Percentiles rank a stretch among this genome's conserved stretches.
These are phyloP conservation scores for Phocoena sinus DNA, from an alignment of 2,113 vertebrate species.

Conservation along the genomic window DNA sequence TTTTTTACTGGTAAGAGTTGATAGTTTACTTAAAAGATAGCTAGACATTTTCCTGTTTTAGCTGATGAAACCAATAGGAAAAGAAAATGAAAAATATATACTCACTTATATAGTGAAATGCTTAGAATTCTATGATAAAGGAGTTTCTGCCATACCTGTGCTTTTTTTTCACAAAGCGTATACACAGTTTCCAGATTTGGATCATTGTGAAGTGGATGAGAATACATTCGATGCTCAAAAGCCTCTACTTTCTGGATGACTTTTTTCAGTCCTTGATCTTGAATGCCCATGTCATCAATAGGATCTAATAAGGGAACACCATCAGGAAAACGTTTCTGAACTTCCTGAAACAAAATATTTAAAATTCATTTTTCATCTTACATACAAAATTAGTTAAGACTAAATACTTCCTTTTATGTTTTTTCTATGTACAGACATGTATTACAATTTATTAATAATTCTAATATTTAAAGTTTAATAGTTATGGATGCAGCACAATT, in stretches of 20 bases:
- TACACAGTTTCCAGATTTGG: conserved; percentile 90
- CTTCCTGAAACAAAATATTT: conserved; percentile 84
- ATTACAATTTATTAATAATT: neutral
- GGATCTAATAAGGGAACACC: conserved; percentile 94
- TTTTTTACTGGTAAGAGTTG: neutral
- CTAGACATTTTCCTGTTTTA: neutral
- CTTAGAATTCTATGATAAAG: neutral
- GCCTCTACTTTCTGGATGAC: conserved; percentile 97
- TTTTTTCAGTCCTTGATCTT: conserved; percentile 94
- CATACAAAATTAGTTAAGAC: neutral
- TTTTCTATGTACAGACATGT: neutral
- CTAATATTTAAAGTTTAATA: neutral
- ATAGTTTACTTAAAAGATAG: neutral
- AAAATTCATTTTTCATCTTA: neutral
- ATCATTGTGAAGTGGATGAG: conserved; percentile 95
- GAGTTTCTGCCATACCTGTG: conserved; percentile 85
- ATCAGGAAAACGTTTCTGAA: conserved; percentile 96
- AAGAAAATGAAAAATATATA: neutral
- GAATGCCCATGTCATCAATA: conserved; percentile 98
- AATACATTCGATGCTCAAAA: conserved; percentile 98
- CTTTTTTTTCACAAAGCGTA: conserved; percentile 96
- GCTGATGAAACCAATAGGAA: neutral
- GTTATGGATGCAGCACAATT: neutral
- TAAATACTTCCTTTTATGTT: neutral
- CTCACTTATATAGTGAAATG: neutral